Percentiles rank a stretch among this genome's conserved stretches.
Conservation (phyloP, 2,113 vertebrate species). For the Emydocephalus ijimae region DNA sequence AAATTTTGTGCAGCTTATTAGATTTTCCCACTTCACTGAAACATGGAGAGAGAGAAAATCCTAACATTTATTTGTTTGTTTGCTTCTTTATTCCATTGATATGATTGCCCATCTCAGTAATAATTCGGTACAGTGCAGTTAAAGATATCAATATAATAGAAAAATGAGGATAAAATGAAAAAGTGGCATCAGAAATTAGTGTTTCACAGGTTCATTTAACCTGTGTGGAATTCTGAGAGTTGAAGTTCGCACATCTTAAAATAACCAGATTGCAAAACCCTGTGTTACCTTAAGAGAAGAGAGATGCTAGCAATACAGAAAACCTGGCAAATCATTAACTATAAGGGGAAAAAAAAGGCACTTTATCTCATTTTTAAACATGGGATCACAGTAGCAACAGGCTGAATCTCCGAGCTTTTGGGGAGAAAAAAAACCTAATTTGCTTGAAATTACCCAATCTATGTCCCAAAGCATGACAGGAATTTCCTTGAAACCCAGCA, state of each 20-base stretch:
- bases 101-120: not conserved
- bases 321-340: constrained; percentile 16
- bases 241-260: not conserved
- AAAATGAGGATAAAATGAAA: not conserved
- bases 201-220: not conserved
- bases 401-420: constrained; percentile 12
- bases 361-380: constrained; percentile 18
- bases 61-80: not conserved
- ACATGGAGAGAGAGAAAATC: not conserved
- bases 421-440: not conserved
- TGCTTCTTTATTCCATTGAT: not conserved
- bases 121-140: not conserved
- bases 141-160: not conserved
- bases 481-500: constrained; percentile 28
- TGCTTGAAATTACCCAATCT: constrained; percentile 16
- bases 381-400: not conserved
- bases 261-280: not conserved
- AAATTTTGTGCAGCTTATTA: not conserved
- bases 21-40: not conserved
- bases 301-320: not conserved
- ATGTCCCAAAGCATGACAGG: constrained; percentile 27
- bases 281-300: not conserved
- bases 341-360: not conserved
- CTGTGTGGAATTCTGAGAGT: not conserved
- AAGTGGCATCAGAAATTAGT: not conserved